phyloP scores from a whole-genome alignment of 2,797 vertebrate species.

The Poeciliopsis paucimaculata region DNA sequence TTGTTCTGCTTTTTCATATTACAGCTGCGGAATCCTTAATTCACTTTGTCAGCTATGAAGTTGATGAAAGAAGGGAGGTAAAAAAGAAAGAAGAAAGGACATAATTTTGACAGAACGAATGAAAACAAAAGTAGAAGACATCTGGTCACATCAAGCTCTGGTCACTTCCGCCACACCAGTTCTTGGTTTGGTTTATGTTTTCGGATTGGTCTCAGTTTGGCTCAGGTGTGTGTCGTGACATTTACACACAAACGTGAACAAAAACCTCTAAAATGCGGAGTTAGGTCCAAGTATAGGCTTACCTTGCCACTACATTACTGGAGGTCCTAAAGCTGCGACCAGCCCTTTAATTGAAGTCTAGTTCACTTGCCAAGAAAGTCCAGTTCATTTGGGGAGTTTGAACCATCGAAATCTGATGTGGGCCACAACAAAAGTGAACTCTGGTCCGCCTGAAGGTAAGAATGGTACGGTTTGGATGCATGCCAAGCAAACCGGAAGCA shows the following conservation, averaged over 20 bases:
- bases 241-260: neutral
- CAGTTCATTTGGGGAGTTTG: too few relatives aligned
- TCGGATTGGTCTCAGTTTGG: neutral
- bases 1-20: slow-evolving; percentile 57
- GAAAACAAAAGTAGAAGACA: slow-evolving; percentile 8
- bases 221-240: neutral
- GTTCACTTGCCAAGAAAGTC: too few relatives aligned
- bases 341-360: too few relatives aligned
- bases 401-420: too few relatives aligned
- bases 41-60: slow-evolving; percentile 58
- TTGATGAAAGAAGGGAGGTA: neutral
- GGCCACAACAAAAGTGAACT: too few relatives aligned
- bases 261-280: neutral
- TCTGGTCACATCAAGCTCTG: neutral
- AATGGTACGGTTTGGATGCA: too few relatives aligned
- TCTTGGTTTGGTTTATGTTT: neutral
- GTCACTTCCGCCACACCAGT: neutral
- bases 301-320: neutral
- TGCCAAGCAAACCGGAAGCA: too few relatives aligned
- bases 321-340: neutral
- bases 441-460: too few relatives aligned
- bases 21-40: slow-evolving; percentile 46
- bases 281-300: neutral
- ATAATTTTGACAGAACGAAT: slow-evolving; percentile 8
- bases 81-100: slow-evolving; percentile 12